Percentiles rank a stretch among this genome's conserved stretches.
Evolutionary conservation across 2,888 invertebrate genomes (phyloP).

Genomic region (Cordilura impudica): DNA sequence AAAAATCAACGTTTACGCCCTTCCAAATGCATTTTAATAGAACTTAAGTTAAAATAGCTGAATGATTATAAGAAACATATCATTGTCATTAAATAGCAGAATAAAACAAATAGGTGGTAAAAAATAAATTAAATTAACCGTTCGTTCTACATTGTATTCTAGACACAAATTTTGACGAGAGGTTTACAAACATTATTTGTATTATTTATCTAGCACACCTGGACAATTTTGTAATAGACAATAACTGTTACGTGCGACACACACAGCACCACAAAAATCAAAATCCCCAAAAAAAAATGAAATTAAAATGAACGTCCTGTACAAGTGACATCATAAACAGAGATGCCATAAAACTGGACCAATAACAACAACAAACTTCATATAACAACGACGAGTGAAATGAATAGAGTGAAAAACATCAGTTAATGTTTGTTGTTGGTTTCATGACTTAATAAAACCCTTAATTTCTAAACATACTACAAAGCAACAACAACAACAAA

Average conservation of each 20-base stretch:
- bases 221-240: neutral
- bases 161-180: too few relatives aligned
- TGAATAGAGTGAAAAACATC: neutral
- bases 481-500: conserved; percentile 14
- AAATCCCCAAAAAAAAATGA: neutral
- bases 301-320: neutral
- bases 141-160: too few relatives aligned
- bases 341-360: neutral
- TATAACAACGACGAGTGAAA: neutral
- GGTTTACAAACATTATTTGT: too few relatives aligned
- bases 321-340: conserved; percentile 5
- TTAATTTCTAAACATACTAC: conserved; percentile 38
- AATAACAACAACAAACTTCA: neutral
- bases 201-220: too few relatives aligned
- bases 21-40: too few relatives aligned
- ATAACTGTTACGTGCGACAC: neutral
- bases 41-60: too few relatives aligned
- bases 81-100: too few relatives aligned
- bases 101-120: too few relatives aligned
- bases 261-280: neutral
- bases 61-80: too few relatives aligned
- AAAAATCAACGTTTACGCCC: too few relatives aligned
- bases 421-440: neutral
- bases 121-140: too few relatives aligned
- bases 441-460: conserved; percentile 37